These are phyloP conservation scores for Mylabris sibirica DNA, from an alignment of 2,888 invertebrate species.

Conservation along the genomic window DNA sequence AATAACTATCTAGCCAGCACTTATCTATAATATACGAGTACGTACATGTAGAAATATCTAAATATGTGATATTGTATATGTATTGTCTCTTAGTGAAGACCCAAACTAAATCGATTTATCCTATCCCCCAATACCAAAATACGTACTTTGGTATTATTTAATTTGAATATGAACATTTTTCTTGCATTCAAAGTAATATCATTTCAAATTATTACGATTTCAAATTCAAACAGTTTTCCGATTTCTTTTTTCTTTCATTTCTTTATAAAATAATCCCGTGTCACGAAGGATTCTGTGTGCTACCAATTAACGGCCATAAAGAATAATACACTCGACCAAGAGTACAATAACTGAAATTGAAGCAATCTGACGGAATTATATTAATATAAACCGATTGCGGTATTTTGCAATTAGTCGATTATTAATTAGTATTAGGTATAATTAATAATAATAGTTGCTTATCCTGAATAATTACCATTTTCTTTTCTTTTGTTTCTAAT, in stretches of 20 bases:
- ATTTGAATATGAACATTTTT: no score
- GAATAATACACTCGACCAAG: neutral
- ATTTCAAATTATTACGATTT: no score
- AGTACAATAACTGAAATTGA: neutral
- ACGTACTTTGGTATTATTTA: no score
- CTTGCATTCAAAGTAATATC: no score
- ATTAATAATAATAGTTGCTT: neutral
- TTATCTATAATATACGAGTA: constrained; percentile 32
- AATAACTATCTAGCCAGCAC: constrained; percentile 41
- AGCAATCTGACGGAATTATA: neutral
- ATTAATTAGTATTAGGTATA: no score
- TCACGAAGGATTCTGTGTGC: neutral
- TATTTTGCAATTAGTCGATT: no score
- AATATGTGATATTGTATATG: no score
- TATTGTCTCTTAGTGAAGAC: neutral
- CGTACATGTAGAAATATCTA: neutral
- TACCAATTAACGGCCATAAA: neutral
- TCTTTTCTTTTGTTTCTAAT: no score
- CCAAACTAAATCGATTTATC: neutral
- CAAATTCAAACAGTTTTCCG: neutral
- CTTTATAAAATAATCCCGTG: neutral
- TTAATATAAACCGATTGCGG: constrained; percentile 7
- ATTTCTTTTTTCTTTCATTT: neutral
- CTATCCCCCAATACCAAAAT: neutral
- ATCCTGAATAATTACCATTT: no score